phyloP scores from a whole-genome alignment of 2,888 invertebrate genomes.

The Willowsia nigromaculata region DNA sequence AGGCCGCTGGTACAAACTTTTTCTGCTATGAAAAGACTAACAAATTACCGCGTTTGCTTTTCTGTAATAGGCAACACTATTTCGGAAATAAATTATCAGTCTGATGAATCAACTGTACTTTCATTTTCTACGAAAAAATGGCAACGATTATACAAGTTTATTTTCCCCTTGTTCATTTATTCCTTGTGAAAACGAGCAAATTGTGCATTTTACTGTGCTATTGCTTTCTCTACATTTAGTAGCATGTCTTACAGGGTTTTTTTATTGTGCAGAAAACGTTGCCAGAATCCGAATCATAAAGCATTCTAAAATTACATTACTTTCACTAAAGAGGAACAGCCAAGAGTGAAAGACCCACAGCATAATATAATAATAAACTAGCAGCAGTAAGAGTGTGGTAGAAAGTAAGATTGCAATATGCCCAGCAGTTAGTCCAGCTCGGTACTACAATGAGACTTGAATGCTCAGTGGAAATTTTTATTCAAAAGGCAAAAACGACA shows the following conservation, averaged over 20 bases:
- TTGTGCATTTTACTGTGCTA: neutral
- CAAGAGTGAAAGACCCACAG: neutral
- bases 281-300: conserved; percentile 11
- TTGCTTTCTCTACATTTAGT: too few relatives aligned
- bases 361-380: neutral
- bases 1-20: too few relatives aligned
- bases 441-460: neutral
- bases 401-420: neutral
- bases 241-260: neutral
- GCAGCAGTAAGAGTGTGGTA: neutral
- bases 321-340: neutral
- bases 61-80: neutral
- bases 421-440: neutral
- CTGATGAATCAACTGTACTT: neutral
- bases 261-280: neutral
- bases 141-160: neutral
- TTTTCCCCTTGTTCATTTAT: neutral
- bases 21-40: too few relatives aligned
- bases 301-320: neutral
- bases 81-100: conserved; percentile 8
- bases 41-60: too few relatives aligned
- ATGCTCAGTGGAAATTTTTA: neutral
- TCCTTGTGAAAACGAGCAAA: neutral
- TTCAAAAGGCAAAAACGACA: conserved; percentile 1
- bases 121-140: neutral